Evolutionary conservation across 2,113 vertebrate species (phyloP), one percentile per base, ranked within the genome.

Genomic region (Macaca mulatta): DNA sequence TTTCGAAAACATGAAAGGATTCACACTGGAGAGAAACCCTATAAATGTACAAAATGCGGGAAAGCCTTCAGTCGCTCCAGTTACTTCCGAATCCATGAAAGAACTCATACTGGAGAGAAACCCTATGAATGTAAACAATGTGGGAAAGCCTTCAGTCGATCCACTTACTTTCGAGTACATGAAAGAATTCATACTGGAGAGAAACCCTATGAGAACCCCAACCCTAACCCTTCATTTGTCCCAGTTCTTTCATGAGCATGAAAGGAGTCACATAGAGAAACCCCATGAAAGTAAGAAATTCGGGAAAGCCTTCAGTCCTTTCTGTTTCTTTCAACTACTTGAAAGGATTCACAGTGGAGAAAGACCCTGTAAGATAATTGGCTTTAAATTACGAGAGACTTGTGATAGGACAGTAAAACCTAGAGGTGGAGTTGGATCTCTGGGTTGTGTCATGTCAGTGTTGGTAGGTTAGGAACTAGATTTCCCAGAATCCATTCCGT

Each of bases 221-320:
- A 18, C 4, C 27, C 75, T 78, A 78, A 18, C 16, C 16, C 8
- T 32, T 79, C 45, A 5, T 45, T 79, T 48, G 27, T 78, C 9
- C 45, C 77, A 79, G 30, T 79, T 30, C 77, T 50, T 79, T 79
- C 16, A 12, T 50, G 48, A 48, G 14, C 45, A 50, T 79, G 45
- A 50, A 79, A 11, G 30, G 30, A 79, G 45, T 35, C 25, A 79
- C 17, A 22, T 25, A 35, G 17, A 35, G 77, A 50, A 79, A 50
- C 75, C 16, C 75, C 48, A 35, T 78, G 30, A 79, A 96, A 98
- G 97, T 50, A 86, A 97, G 0, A 97, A 97, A 72, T 97, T 97
- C 1, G 95, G 97, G 8, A 97, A 98, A 64, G 92, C 92, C 48
- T 98, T 97, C 93, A 95, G 90, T 80, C 97, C 38, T 78, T 6